A percentile compares a stretch with the other conserved stretches of the same genome.
phyloP scores from a whole-genome alignment of 2,797 vertebrate species.

The Bradypodion ventrale region DNA sequence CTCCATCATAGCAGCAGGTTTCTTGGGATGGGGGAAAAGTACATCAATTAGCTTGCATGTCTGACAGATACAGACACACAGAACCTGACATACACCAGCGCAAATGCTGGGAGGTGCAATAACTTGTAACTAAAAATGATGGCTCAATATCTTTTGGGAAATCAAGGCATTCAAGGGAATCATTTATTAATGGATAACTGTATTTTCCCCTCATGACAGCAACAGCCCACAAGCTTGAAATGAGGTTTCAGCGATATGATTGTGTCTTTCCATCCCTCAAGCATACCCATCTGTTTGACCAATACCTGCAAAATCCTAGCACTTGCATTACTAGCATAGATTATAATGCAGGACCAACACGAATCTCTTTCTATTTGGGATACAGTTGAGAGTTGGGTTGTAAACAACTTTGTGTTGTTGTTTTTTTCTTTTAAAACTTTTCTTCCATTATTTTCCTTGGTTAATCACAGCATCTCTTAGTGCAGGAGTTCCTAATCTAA shows the following conservation, averaged over 20 bases:
- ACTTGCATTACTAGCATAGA: constrained; percentile 32
- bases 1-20: neutral
- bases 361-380: constrained; percentile 26
- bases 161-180: constrained; percentile 39
- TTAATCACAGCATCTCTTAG: neutral
- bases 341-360: constrained; percentile 47
- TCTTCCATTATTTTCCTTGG: neutral
- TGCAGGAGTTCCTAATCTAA: no score
- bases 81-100: constrained; percentile 35
- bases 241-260: neutral
- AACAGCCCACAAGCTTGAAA: neutral
- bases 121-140: constrained; percentile 45
- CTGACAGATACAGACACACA: constrained; percentile 21
- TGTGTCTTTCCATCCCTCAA: neutral
- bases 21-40: constrained; percentile 11
- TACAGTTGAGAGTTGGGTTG: constrained; percentile 13
- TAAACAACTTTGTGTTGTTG: constrained; percentile 13
- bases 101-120: constrained; percentile 19
- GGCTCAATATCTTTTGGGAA: constrained; percentile 43
- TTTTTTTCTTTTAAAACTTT: constrained; percentile 3
- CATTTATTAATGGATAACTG: constrained; percentile 48
- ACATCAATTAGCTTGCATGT: constrained; percentile 30
- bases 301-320: neutral
- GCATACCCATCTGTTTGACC: constrained; percentile 30
- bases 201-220: constrained; percentile 32